Base-by-base conservation (phyloP, 1,140 invertebrate species). In the Procambarus clarkii region DNA sequence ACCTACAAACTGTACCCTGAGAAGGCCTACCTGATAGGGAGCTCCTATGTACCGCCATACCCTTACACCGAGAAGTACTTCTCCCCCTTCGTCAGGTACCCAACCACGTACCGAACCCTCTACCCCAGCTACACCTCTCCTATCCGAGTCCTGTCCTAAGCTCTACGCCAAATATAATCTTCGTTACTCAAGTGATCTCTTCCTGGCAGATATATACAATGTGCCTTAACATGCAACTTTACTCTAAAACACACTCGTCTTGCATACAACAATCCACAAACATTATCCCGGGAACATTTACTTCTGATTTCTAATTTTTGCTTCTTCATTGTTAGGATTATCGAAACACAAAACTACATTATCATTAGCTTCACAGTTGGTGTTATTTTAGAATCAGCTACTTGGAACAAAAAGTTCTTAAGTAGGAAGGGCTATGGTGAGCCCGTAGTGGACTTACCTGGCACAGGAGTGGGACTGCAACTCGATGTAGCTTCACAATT, bases 41-140 rank as follows among this genome's bases (percentile, higher is more conserved):
- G 60, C 11, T 58, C 88, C 13, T 90, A 84, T 64, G n/a, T 64
- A 7, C 79, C 83, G 7, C 21, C 71, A 24, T 91, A 91, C 83
- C 88, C 88, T 2, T 90, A 90, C 74, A 90, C 88, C n/a, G 69
- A 84, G 69, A 84, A 64, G 58, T 91, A 91, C 88, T 48, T 80
- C 74, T 64, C 82, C 9, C 34, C 82, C 50, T 18, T 85, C 7
- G n/a, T 24, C 82, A 91, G 46, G 58, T 86, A 91, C 77, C 88
- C 88, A 21, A 15, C 76, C 76, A 83, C 74, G 7, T 50, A 50
- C 58, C 88, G 88, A 34, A 60, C 88, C 8, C 81, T 84, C 24
- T 77, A 77, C 88, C 2, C 46, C 21, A 21, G 48, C 11, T 21
- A 77, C 71, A 18, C 69, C 69, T 15, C 69, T 21, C 21, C 60